Evolutionary conservation across 2,797 vertebrate species (phyloP).

Genomic region (Benthosema pterotum): DNA sequence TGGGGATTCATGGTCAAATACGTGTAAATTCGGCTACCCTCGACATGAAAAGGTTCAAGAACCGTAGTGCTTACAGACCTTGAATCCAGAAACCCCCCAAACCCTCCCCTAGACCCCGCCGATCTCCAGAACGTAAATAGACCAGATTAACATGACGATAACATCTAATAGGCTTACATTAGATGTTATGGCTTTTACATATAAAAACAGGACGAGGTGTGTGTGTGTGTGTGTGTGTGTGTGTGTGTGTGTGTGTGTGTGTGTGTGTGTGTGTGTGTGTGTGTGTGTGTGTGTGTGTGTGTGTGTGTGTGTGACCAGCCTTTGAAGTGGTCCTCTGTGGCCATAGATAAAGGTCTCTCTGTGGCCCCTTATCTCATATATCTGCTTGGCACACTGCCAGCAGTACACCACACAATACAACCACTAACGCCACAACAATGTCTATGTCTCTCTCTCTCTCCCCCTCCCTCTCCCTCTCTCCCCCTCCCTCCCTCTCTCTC

Average conservation of each 20-base stretch:
- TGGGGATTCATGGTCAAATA: no score
- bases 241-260: constrained; percentile 1
- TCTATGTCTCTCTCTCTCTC: no score
- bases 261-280: background rate
- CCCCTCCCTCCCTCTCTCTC: no score
- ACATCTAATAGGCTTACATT: constrained; percentile 1
- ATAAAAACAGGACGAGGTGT: constrained; percentile 14
- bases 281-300: constrained; percentile 11
- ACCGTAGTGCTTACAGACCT: no score
- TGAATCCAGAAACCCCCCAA: no score
- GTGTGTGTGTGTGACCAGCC: constrained; percentile 17
- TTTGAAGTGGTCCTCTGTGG: constrained; percentile 56
- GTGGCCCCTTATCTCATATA: constrained; percentile 54
- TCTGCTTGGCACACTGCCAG: constrained; percentile 58
- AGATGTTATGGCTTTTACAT: constrained; percentile 6
- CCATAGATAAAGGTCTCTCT: constrained; percentile 61
- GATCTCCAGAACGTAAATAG: no score
- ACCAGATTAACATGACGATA: constrained; percentile 23
- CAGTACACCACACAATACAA: background rate
- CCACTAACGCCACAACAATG: no score
- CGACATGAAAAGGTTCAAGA: no score
- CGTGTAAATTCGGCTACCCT: no score
- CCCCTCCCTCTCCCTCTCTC: constrained; percentile 3
- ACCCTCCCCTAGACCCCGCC: no score
- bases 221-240: constrained; percentile 11